Evolutionary conservation across 1,140 invertebrate genomes (phyloP).

Genomic region (Sinonovacula constricta): DNA sequence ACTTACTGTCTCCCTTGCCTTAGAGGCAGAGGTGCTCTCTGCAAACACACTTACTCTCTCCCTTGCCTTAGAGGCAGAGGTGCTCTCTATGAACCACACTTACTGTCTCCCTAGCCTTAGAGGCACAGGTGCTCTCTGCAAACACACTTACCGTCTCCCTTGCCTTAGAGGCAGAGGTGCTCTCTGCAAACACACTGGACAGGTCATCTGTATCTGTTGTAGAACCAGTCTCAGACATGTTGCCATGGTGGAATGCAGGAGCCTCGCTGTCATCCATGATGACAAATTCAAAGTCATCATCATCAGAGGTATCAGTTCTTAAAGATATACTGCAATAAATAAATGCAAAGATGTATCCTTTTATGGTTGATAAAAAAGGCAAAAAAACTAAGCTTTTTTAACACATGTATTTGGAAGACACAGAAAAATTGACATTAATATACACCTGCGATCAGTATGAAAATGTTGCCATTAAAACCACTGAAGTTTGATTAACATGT

Average conservation of each 20-base stretch:
- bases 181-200: slow-evolving; percentile 80
- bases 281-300: slow-evolving; percentile 79
- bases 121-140: slow-evolving; percentile 67
- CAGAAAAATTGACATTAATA: too few relatives aligned
- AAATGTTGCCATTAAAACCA: too few relatives aligned
- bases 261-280: slow-evolving; percentile 73
- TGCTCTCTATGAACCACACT: too few relatives aligned
- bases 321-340: slow-evolving; percentile 71
- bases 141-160: slow-evolving; percentile 66
- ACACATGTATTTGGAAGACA: neutral
- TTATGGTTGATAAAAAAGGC: too few relatives aligned
- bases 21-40: too few relatives aligned
- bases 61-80: slow-evolving; percentile 66
- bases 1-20: too few relatives aligned
- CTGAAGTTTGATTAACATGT: too few relatives aligned
- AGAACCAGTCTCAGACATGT: slow-evolving; percentile 65
- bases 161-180: slow-evolving; percentile 64
- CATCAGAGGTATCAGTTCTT: slow-evolving; percentile 78
- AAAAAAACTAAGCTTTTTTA: too few relatives aligned
- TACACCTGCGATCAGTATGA: too few relatives aligned
- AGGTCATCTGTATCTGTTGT: slow-evolving; percentile 89
- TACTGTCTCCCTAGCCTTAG: slow-evolving; percentile 69
- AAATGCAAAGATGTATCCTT: too few relatives aligned
- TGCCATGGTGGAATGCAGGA: slow-evolving; percentile 68
- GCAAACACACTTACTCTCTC: slow-evolving; percentile 68